phyloP scores from a whole-genome alignment of 2,888 invertebrate species.

The Mantis religiosa region DNA sequence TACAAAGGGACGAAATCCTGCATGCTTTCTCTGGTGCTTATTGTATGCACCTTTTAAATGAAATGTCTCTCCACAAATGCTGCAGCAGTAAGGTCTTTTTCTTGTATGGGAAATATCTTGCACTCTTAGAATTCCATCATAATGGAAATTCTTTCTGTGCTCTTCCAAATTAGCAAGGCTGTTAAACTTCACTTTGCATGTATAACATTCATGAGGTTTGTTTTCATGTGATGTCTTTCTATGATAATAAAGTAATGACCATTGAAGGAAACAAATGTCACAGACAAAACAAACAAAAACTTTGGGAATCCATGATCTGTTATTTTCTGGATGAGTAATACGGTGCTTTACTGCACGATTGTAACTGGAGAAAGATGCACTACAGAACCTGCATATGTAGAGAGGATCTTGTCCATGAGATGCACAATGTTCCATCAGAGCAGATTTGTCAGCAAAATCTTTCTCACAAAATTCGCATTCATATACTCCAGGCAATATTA shows the following conservation, averaged over 20 bases:
- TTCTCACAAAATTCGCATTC: slow-evolving; percentile 9
- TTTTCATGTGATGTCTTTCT: not conserved
- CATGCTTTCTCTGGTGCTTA: not conserved
- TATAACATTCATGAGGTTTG: not conserved
- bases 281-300: slow-evolving; percentile 5
- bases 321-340: not conserved
- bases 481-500: not conserved
- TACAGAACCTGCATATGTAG: not conserved
- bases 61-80: slow-evolving; percentile 2
- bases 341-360: not conserved
- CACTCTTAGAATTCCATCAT: not conserved
- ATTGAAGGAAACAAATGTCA: not conserved
- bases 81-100: not conserved
- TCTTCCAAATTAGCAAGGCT: not conserved
- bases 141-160: not conserved
- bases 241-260: not conserved
- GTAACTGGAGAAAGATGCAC: not conserved
- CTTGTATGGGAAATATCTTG: not conserved
- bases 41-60: not conserved
- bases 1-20: not conserved
- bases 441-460: not conserved
- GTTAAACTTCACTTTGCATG: not conserved
- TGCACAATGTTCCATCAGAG: not conserved
- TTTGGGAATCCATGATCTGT: not conserved
- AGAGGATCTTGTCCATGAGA: not conserved